These are phyloP conservation scores for Carabus problematicus DNA, from an alignment of 2,888 invertebrate species.

Conservation along the genomic window DNA sequence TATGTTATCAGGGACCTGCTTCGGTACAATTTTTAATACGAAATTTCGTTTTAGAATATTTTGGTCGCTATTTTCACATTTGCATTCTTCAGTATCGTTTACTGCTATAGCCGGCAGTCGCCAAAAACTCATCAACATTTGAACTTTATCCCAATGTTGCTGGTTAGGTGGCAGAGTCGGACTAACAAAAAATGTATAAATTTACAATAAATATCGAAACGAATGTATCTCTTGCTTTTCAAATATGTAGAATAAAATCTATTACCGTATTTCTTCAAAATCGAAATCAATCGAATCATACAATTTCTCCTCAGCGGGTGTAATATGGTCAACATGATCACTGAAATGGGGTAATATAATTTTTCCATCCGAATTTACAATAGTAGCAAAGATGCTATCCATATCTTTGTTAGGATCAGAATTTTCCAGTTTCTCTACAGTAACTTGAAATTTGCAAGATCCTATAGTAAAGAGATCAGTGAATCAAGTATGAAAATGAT, in stretches of 20 bases:
- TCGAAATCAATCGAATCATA: conserved; percentile 58
- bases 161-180: conserved; percentile 53
- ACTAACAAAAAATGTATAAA: conserved; percentile 45
- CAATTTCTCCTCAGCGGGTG: conserved; percentile 60
- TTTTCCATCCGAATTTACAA: conserved; percentile 53
- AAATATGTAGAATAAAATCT: conserved; percentile 13
- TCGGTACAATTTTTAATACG: conserved; percentile 57
- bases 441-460: conserved; percentile 39
- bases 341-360: conserved; percentile 57
- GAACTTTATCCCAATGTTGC: conserved; percentile 56
- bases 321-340: conserved; percentile 57
- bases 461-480: conserved; percentile 15
- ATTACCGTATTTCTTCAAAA: conserved; percentile 53
- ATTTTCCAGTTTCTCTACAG: conserved; percentile 50
- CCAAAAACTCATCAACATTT: conserved; percentile 60
- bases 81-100: conserved; percentile 54
- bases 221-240: neutral
- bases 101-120: conserved; percentile 55
- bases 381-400: conserved; percentile 52
- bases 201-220: neutral
- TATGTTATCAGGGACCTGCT: conserved; percentile 53
- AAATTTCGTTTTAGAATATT: conserved; percentile 54
- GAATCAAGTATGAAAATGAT: neutral
- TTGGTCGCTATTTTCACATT: conserved; percentile 54
- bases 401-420: conserved; percentile 57